Evolutionary conservation across 2,113 vertebrate species (phyloP).

Genomic region (Chaetorhynchus papuensis): DNA sequence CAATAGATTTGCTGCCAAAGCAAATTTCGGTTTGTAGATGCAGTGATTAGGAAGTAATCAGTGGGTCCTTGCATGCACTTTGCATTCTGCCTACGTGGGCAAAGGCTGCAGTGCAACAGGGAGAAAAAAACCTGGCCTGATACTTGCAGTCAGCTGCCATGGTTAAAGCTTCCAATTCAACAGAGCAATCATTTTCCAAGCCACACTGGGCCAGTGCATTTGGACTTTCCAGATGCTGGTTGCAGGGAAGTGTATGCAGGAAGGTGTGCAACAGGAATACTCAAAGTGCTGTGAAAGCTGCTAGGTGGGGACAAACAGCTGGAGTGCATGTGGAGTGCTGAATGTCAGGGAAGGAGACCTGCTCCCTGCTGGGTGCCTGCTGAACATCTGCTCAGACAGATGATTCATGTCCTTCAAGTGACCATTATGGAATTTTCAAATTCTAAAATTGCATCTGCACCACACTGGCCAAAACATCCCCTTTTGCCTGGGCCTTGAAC

Average conservation of each 20-base stretch:
- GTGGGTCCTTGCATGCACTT: not conserved
- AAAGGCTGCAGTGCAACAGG: not conserved
- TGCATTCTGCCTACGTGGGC: not conserved
- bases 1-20: not conserved
- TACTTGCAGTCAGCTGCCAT: not conserved
- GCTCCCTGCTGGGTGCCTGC: not conserved
- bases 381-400: not conserved
- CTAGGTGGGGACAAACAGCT: not conserved
- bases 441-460: not conserved
- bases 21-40: not conserved
- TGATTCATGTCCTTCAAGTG: not conserved
- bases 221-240: not conserved
- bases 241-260: not conserved
- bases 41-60: not conserved
- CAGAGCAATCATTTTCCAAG: not conserved
- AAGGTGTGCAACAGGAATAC: not conserved
- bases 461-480: not conserved
- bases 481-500: not conserved
- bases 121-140: not conserved
- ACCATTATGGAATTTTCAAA: not conserved
- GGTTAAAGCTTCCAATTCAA: not conserved
- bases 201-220: not conserved
- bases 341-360: not conserved
- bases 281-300: not conserved
- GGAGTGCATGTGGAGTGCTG: not conserved